Conservation (phyloP, 2,797 vertebrate species). For the Protosalanx chinensis region DNA sequence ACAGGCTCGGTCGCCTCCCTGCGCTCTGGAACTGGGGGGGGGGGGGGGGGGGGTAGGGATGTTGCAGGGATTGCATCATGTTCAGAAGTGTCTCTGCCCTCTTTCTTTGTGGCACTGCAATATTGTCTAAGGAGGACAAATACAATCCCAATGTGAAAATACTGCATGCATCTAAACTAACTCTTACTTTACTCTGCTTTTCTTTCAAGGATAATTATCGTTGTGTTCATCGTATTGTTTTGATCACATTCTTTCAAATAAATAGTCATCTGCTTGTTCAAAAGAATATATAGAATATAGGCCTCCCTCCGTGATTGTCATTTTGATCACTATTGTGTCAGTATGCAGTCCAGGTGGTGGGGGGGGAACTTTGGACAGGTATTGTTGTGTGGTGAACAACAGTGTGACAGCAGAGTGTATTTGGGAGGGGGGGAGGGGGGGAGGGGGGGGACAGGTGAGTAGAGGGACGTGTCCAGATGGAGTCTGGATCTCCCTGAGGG, state of each 20-base stretch:
- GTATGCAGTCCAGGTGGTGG: neutral
- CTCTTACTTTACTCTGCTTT: neutral
- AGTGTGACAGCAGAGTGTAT: constrained; percentile 28
- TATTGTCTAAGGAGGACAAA: neutral
- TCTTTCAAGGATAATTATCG: neutral
- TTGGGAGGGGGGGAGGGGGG: constrained; percentile 27
- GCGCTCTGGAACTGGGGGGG: constrained; percentile 20
- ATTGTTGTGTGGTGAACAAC: constrained; percentile 29
- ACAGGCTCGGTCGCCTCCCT: constrained; percentile 41
- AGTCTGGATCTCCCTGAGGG: constrained; percentile 40
- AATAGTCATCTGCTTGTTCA: neutral
- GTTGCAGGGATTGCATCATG: constrained; percentile 64
- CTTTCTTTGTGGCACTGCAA: neutral
- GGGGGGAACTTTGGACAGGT: constrained; percentile 6
- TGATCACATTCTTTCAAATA: neutral
- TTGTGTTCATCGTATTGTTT: neutral
- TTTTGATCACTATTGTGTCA: neutral
- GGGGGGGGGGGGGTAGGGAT: constrained; percentile 25
- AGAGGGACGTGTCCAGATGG: constrained; percentile 53
- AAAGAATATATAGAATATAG: neutral
- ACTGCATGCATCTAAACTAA: neutral
- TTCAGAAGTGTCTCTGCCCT: constrained; percentile 28
- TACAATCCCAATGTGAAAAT: neutral
- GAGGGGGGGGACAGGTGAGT: constrained; percentile 35
- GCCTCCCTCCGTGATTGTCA: neutral